A percentile compares a stretch with the other conserved stretches of the same genome.
Conservation (phyloP, 2,888 invertebrate species). For the Oxystoma pomonae region DNA sequence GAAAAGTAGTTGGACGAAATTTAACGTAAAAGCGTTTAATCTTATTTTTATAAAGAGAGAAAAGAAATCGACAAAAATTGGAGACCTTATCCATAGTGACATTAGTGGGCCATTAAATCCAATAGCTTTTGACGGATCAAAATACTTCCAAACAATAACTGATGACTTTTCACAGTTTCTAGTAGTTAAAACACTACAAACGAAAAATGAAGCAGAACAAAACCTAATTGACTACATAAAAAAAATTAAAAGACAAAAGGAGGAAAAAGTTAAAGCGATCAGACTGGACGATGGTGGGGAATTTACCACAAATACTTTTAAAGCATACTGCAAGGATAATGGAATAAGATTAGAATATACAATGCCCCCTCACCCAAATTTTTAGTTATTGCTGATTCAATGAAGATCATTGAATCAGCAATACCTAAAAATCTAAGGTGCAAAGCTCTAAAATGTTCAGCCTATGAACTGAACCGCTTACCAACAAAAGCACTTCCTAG, state of each 20-base stretch:
- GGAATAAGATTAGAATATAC: too few species aligned
- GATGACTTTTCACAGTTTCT: constrained; percentile 16
- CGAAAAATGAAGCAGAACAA: constrained; percentile 6
- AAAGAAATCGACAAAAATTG: constrained; percentile 6
- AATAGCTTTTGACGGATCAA: constrained; percentile 8
- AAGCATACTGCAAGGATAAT: too few species aligned
- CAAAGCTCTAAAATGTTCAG: constrained; percentile 17
- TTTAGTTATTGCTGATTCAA: too few species aligned
- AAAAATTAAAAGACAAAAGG: constrained; percentile 7
- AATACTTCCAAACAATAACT: constrained; percentile 17
- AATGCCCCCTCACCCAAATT: too few species aligned
- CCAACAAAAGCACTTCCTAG: constrained; percentile 13
- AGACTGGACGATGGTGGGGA: constrained; percentile 10
- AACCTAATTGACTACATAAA: neutral
- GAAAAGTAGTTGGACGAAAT: neutral
- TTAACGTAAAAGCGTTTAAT: too few species aligned
- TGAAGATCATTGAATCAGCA: too few species aligned
- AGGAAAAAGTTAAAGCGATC: constrained; percentile 10
- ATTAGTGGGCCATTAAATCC: constrained; percentile 14
- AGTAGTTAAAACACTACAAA: constrained; percentile 10
- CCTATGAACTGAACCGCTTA: constrained; percentile 18
- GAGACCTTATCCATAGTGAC: constrained; percentile 12
- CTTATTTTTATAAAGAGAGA: constrained; percentile 3
- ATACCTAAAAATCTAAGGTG: too few species aligned
- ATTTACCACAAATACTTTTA: constrained; percentile 11